A percentile compares a stretch with the other conserved stretches of the same genome.
Conservation (phyloP, 2,113 vertebrate species). For the Crotalus helleri region DNA sequence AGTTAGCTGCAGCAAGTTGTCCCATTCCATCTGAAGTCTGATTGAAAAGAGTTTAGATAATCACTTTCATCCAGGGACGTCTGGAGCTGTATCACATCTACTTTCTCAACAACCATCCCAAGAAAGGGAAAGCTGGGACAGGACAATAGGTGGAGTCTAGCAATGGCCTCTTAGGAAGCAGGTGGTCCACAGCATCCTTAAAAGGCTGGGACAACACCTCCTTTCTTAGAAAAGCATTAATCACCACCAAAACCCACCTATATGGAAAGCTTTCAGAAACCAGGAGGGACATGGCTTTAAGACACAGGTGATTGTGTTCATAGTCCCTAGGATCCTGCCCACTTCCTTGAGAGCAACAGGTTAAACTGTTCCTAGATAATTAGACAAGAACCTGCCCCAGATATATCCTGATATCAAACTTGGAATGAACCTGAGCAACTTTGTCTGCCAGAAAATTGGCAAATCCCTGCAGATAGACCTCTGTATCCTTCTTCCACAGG, state of each 20-base stretch:
- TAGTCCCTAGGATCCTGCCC: too few relatives aligned
- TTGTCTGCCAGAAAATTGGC: not conserved
- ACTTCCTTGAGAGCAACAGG: not conserved
- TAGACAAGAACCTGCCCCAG: not conserved
- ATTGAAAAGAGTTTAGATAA: not conserved
- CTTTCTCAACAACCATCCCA: not conserved
- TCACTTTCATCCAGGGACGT: not conserved
- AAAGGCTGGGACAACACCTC: not conserved
- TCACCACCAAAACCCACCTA: too few relatives aligned
- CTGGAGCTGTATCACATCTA: not conserved
- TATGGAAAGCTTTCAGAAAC: too few relatives aligned
- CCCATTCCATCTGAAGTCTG: not conserved
- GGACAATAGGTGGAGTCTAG: not conserved
- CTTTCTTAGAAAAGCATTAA: not conserved
- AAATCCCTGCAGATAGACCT: not conserved
- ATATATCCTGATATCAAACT: not conserved
- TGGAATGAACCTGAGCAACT: not conserved
- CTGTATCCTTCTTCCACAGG: not conserved
- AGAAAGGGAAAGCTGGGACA: not conserved
- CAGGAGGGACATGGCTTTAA: too few relatives aligned
- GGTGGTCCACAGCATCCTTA: not conserved
- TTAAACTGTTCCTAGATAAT: not conserved
- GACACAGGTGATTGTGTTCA: too few relatives aligned
- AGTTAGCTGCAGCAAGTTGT: too few relatives aligned
- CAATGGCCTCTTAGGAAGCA: not conserved